A percentile compares a stretch with the other conserved stretches of the same genome.
Conservation (phyloP, 2,113 vertebrate species). For the Colossoma macropomum region DNA sequence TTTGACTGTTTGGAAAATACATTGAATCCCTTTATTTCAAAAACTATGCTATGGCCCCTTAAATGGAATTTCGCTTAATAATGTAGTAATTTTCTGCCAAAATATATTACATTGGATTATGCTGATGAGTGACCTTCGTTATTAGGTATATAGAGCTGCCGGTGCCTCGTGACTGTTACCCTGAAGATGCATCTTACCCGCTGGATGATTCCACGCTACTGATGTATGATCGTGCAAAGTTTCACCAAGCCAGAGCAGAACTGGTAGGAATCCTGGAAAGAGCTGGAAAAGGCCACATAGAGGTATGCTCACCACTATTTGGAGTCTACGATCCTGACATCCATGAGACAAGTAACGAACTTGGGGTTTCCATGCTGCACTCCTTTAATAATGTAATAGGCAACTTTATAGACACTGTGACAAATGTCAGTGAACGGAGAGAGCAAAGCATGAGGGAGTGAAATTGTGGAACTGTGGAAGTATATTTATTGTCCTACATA, state of each 20-base stretch:
- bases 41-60: not conserved
- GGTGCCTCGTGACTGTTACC: slow-evolving; percentile 91
- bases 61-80: not conserved
- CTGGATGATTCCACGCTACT: slow-evolving; percentile 81
- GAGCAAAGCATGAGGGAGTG: slow-evolving; percentile 55
- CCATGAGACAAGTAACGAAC: slow-evolving; percentile 89
- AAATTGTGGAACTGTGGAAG: not conserved
- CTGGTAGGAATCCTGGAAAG: slow-evolving; percentile 78
- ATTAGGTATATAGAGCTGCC: slow-evolving; percentile 84
- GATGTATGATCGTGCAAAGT: slow-evolving; percentile 82
- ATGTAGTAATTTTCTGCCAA: not conserved
- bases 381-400: slow-evolving; percentile 86
- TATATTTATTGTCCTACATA: not conserved
- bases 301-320: slow-evolving; percentile 83
- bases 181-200: slow-evolving; percentile 81
- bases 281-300: slow-evolving; percentile 80
- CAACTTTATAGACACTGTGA: slow-evolving; percentile 80
- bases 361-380: slow-evolving; percentile 84
- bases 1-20: too few species aligned
- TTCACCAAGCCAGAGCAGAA: slow-evolving; percentile 77
- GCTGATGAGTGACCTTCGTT: not conserved
- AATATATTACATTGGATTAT: not conserved
- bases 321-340: slow-evolving; percentile 90
- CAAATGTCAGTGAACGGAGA: slow-evolving; percentile 62
- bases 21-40: too few species aligned